phyloP scores from a whole-genome alignment of 2,113 vertebrate species.

The Epinephelus lanceolatus region DNA sequence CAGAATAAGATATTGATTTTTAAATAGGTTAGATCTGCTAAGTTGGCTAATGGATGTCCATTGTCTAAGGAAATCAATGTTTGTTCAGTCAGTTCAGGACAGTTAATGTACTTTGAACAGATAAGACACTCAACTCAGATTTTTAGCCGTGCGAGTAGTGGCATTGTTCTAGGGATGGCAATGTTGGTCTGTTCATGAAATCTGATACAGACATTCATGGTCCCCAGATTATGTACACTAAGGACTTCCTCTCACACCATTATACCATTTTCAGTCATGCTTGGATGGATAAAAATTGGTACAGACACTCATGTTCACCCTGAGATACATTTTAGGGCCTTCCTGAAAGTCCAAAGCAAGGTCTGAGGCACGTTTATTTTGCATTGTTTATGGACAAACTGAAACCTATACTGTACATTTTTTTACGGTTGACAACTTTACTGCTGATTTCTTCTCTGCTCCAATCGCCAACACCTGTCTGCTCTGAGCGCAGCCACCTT shows the following conservation, averaged over 20 bases:
- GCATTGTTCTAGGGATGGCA: too few species aligned
- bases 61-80: constrained; percentile 38
- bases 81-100: neutral
- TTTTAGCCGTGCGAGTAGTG: neutral
- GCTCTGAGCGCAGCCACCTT: too few species aligned
- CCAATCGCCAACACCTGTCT: too few species aligned
- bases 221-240: neutral
- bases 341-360: too few species aligned
- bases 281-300: neutral
- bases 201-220: neutral
- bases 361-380: too few species aligned
- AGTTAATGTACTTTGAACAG: constrained; percentile 10
- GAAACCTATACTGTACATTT: too few species aligned
- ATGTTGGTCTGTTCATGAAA: neutral
- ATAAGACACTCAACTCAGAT: neutral
- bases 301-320: too few species aligned
- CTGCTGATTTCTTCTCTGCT: too few species aligned
- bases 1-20: constrained; percentile 42
- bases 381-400: too few species aligned
- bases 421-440: too few species aligned
- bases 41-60: constrained; percentile 46
- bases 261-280: neutral
- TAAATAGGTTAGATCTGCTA: constrained; percentile 30
- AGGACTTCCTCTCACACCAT: neutral
- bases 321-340: neutral